A percentile compares a stretch with the other conserved stretches of the same genome.
These are phyloP conservation scores for Hydrochoerus hydrochaeris DNA, from an alignment of 2,113 vertebrate genomes.

Conservation along the genomic window DNA sequence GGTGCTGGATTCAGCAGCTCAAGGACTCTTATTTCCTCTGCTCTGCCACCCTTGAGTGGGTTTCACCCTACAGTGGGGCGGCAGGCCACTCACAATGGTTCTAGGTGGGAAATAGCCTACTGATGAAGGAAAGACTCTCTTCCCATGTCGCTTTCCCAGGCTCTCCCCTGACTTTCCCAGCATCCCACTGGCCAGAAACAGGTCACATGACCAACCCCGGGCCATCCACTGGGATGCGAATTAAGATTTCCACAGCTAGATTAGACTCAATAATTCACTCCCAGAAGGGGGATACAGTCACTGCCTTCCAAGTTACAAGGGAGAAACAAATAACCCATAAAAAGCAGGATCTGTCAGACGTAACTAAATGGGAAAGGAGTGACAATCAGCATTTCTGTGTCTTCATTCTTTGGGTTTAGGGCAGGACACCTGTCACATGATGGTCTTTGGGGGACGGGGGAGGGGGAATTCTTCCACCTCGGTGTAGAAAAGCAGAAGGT, in stretches of 20 bases:
- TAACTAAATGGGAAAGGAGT: background rate
- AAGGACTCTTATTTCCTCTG: background rate
- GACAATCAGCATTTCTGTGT: background rate
- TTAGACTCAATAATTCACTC: background rate
- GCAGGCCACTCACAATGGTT: background rate
- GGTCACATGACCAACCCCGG: background rate
- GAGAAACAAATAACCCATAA: background rate
- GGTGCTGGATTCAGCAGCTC: background rate
- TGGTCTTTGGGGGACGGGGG: background rate
- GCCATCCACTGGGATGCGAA: background rate
- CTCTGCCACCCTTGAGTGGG: background rate
- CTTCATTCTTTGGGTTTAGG: background rate
- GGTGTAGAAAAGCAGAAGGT: background rate
- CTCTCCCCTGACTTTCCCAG: background rate
- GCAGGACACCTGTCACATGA: background rate
- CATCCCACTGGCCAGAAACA: background rate
- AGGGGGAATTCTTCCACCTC: background rate
- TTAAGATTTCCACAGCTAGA: background rate
- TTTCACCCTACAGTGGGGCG: background rate
- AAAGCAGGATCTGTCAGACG: constrained; percentile 24
- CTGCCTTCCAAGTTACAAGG: background rate
- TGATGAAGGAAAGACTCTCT: background rate
- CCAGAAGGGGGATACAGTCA: background rate
- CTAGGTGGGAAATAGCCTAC: background rate
- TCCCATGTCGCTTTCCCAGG: background rate